These are phyloP conservation scores for Drosophila novamexicana DNA, from an alignment of 1,140 invertebrate genomes.

Conservation along the genomic window DNA sequence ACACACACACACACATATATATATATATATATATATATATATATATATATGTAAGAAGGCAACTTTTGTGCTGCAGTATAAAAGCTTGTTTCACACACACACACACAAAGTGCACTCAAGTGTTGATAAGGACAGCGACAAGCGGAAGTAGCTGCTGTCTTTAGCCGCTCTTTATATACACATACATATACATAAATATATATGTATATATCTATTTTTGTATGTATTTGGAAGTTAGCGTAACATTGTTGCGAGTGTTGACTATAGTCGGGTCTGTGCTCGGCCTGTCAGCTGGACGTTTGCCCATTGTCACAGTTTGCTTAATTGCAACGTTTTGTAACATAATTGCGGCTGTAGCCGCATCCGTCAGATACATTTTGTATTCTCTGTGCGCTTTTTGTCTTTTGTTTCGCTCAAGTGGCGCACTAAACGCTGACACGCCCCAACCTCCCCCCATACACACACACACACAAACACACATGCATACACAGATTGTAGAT, in stretches of 20 bases:
- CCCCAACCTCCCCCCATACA: not conserved
- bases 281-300: slow-evolving; percentile 8
- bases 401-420: slow-evolving; percentile 69
- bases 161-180: slow-evolving; percentile 13
- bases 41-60: not conserved
- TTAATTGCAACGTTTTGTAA: slow-evolving; percentile 81
- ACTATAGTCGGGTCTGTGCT: not conserved
- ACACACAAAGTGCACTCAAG: slow-evolving; percentile 45
- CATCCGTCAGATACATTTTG: slow-evolving; percentile 45
- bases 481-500: slow-evolving; percentile 65
- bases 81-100: slow-evolving; percentile 44
- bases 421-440: slow-evolving; percentile 53
- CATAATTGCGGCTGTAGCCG: slow-evolving; percentile 70
- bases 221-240: slow-evolving; percentile 1
- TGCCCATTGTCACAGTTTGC: slow-evolving; percentile 73
- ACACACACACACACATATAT: slow-evolving; percentile 5
- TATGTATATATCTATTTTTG: not conserved
- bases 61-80: slow-evolving; percentile 54
- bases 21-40: not conserved
- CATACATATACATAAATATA: slow-evolving; percentile 1
- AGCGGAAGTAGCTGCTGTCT: slow-evolving; percentile 52
- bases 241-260: slow-evolving; percentile 11
- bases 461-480: slow-evolving; percentile 14
- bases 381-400: slow-evolving; percentile 12
- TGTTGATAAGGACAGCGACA: slow-evolving; percentile 51